phyloP scores from a whole-genome alignment of 2,888 invertebrate genomes.

The Ephialtes manifestator region DNA sequence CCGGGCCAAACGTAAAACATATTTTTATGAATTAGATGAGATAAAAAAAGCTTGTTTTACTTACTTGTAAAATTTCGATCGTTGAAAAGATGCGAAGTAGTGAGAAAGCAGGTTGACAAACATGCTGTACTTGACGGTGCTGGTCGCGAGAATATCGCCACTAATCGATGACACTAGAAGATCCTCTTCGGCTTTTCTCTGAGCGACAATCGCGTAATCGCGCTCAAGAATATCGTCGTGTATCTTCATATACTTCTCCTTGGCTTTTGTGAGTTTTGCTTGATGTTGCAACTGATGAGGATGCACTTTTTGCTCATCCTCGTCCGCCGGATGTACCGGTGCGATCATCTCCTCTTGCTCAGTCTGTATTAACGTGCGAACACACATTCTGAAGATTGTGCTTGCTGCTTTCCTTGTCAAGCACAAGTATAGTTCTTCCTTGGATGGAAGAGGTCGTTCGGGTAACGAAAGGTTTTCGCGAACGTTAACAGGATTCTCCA shows the following conservation, averaged over 20 bases:
- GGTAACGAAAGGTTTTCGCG: neutral
- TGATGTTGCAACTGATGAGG: constrained; percentile 50
- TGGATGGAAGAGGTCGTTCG: neutral
- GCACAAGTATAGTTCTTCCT: neutral
- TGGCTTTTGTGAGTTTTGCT: constrained; percentile 75
- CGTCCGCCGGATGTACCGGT: constrained; percentile 29
- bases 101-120: constrained; percentile 85
- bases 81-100: constrained; percentile 84
- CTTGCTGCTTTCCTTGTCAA: neutral
- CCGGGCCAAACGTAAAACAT: too few relatives aligned
- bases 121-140: constrained; percentile 86
- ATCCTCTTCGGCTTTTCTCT: constrained; percentile 80
- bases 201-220: constrained; percentile 67
- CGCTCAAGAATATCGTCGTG: constrained; percentile 78
- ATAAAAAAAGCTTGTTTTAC: constrained; percentile 75
- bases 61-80: constrained; percentile 87
- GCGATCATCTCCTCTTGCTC: constrained; percentile 57
- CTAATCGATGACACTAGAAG: constrained; percentile 7
- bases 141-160: constrained; percentile 86
- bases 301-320: constrained; percentile 44
- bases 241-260: constrained; percentile 80
- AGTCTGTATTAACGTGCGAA: constrained; percentile 75
- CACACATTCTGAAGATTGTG: constrained; percentile 75
- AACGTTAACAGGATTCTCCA: neutral
- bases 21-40: too few relatives aligned